Percentiles rank a stretch among this genome's conserved stretches.
These are phyloP conservation scores for Centropus unirufus DNA, from an alignment of 2,113 vertebrate species.

Conservation along the genomic window DNA sequence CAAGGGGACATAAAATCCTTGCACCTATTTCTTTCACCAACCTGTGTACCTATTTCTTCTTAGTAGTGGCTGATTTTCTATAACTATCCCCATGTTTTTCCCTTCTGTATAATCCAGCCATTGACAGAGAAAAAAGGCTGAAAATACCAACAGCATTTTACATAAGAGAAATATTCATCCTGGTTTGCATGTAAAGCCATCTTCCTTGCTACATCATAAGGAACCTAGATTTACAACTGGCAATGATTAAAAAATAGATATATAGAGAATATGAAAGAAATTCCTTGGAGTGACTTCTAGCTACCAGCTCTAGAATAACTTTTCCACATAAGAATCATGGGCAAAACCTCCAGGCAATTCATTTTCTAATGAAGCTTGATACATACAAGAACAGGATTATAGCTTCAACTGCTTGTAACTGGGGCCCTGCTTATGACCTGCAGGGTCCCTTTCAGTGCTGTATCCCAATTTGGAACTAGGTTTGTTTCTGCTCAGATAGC, in stretches of 20 bases:
- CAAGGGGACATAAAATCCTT: background rate
- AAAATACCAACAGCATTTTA: background rate
- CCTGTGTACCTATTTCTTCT: background rate
- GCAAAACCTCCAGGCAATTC: constrained; percentile 47
- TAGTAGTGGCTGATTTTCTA: constrained; percentile 5
- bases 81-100: background rate
- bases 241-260: background rate
- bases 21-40: background rate
- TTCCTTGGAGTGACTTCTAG: constrained; percentile 25
- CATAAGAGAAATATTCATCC: background rate
- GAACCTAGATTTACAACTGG: background rate
- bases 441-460: background rate
- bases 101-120: background rate
- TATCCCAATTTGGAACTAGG: constrained; percentile 17
- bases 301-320: constrained; percentile 26
- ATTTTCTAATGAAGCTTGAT: constrained; percentile 50
- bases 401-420: background rate
- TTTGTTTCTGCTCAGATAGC: constrained; percentile 44
- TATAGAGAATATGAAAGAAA: background rate
- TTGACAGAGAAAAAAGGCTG: constrained; percentile 1
- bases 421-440: constrained; percentile 30
- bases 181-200: constrained; percentile 5
- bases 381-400: constrained; percentile 25
- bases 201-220: background rate
- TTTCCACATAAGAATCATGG: background rate